Evolutionary conservation across 2,113 vertebrate genomes (phyloP), one percentile per base, ranked within the genome.

Genomic region (Myrmophylax atrothorax): DNA sequence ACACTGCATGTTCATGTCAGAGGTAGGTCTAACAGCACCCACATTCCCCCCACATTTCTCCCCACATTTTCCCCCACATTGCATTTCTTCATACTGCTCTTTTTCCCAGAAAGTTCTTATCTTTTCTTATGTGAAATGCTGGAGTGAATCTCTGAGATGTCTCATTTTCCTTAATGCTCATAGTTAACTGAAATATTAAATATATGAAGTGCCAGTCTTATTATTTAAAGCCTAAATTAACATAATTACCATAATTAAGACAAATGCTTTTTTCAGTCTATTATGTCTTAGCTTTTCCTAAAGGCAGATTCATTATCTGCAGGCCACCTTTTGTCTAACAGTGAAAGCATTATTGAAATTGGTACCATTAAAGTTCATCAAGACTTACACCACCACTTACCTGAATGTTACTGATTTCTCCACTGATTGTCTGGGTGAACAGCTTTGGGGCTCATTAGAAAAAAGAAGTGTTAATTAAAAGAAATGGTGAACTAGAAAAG

Each of bases 301-400:
- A 81, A 89, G 88, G 83, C 56, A 94, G 66, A 88, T 86, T 74
- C 46, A 72, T 95, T 91, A 94, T 56, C 67, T 60, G 31, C 2
- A 18, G 80, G 64, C 42, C 28, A 62, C 85, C 64, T 88, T 94
- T 91, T 95, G 73, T 84, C 68, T 87, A 53, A 60, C 62, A 91
- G n/a, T 76, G 91, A 92, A 91, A 78, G 68, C 58, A 79, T 88
- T 90, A 94, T 33, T 94, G 93, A 96, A 91, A 95, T 67, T 90
- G 40, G 77, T 84, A 60, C 60, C 72, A 91, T 84, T 96, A 86
- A 84, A 80, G 58, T 77, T 95, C 89, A 87, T 59, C 33, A 50
- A 83, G 94, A 82, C 19, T 44, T 1, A 3, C 35, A 66, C 67
- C 59, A 86, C 37, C 75, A 70, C 37, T 89, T 80, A 89, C 62